Conservation (phyloP, 2,888 invertebrate genomes). For the Hipparchia sbordonii region DNA sequence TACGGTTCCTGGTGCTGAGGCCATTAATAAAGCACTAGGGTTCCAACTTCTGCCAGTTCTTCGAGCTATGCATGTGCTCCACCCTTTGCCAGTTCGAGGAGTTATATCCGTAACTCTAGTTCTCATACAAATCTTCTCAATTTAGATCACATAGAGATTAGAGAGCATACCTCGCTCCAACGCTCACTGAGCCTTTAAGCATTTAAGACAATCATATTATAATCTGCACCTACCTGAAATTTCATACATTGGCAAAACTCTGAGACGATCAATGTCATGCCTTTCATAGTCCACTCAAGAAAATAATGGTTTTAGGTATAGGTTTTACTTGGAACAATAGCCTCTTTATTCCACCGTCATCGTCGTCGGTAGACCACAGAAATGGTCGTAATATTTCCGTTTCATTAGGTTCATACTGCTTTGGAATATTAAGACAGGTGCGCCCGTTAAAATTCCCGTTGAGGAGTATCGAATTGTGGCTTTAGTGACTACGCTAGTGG, state of each 20-base stretch:
- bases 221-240: too few species aligned
- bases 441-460: slow-evolving; percentile 66
- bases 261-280: not conserved
- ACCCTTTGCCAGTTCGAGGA: too few species aligned
- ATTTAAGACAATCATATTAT: too few species aligned
- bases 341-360: slow-evolving; percentile 32
- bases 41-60: too few species aligned
- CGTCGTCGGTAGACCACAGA: slow-evolving; percentile 40
- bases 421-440: slow-evolving; percentile 59
- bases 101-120: too few species aligned
- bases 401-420: slow-evolving; percentile 43
- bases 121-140: too few species aligned
- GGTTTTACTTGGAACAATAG: slow-evolving; percentile 41
- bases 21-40: too few species aligned
- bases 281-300: not conserved
- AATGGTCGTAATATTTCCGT: slow-evolving; percentile 67
- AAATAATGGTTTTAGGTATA: slow-evolving; percentile 4
- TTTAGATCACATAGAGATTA: too few species aligned
- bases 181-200: too few species aligned
- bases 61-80: too few species aligned
- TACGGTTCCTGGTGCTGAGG: too few species aligned
- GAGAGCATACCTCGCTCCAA: too few species aligned
- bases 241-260: not conserved
- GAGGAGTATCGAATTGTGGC: slow-evolving; percentile 37
- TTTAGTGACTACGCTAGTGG: not conserved